Base-by-base conservation (phyloP, 2,113 vertebrate species). In the Bagarius yarrelli region DNA sequence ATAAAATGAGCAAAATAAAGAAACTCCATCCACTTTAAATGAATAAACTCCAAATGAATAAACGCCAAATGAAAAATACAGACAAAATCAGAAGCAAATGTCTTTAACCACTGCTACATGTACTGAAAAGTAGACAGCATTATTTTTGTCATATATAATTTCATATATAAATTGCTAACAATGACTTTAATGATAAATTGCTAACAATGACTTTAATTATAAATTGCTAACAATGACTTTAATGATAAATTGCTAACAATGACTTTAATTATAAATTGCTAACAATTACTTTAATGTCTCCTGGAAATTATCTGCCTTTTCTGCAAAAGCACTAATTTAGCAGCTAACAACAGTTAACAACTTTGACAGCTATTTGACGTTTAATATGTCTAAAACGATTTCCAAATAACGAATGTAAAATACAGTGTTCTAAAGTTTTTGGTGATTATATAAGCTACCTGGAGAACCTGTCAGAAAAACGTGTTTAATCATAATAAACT, bases 391-490 rank as follows among this genome's bases (percentile, higher is more conserved):
- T 55, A 9, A 23, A 30, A 9, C 18, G 4, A n/a, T 76, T 66
- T 69, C 8, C 5, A 34, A 9, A 6, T 40, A 4, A 13, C 1
- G 1, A 69, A 27, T 55, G 8, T 5, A 57, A 79, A 40, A 18
- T 14, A 30, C 18, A 32, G 40, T 32, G 52, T n/a, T 4, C n/a
- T 27, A 14, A 27, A 55, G 6, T 27, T 3, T 52, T 23, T 40
- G n/a, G 8, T 11, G 25, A 53, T 56, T 69, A 53, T 47, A 2
- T 18, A 80, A 21, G 14, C 60, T 23, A 67, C 96, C 96, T 94
- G 96, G 96, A 60, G 93, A 90, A 87, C 96, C 96, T 4, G 96
- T 96, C 3, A 98, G 88, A 67, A 98, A 96, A 84, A 98, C 93
- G 86, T 97, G 96, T 82, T 88, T 94, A 14, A 91, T 57, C 95